These are phyloP conservation scores for Mastigias papua DNA, from an alignment of 30 jellyfish, hydroid and myxozoan genomes.

Conservation along the genomic window DNA sequence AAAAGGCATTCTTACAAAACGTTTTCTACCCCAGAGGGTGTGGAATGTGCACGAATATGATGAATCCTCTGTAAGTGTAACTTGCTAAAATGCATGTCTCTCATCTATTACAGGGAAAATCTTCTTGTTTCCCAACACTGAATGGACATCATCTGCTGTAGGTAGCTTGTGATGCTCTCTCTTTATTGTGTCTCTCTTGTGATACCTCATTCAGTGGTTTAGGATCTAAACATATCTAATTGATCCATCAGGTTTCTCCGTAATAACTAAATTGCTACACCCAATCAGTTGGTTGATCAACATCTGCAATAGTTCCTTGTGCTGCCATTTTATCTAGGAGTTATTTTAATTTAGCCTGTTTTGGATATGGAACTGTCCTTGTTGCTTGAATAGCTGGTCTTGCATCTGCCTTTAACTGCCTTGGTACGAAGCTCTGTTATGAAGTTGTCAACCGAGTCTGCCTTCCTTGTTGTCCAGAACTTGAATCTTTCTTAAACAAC, in stretches of 20 bases:
- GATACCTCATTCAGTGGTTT: conserved; percentile 58
- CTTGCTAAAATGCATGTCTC: conserved; percentile 49
- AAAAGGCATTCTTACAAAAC: conserved; percentile 52
- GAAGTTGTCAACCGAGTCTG: conserved; percentile 15
- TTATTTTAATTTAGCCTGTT: conserved; percentile 37
- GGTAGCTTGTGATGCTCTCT: conserved; percentile 50
- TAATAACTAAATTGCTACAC: conserved; percentile 52
- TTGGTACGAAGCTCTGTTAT: neutral
- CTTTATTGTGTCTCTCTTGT: no score
- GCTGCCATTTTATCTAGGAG: conserved; percentile 24
- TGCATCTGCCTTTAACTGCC: conserved; percentile 41
- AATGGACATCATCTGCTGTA: conserved; percentile 43
- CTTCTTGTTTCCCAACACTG: conserved; percentile 23
- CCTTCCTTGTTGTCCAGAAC: conserved; percentile 39
- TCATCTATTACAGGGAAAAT: conserved; percentile 49
- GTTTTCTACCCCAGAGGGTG: conserved; percentile 49
- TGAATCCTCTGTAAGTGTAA: conserved; percentile 14
- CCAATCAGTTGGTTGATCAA: conserved; percentile 51
- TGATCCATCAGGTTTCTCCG: conserved; percentile 48
- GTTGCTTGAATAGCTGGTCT: conserved; percentile 21
- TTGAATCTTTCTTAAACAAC: conserved; percentile 42
- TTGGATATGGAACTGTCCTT: conserved; percentile 46
- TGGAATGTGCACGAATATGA: conserved; percentile 53
- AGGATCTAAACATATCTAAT: conserved; percentile 41
- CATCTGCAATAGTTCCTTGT: conserved; percentile 42